phyloP scores from a whole-genome alignment of 2,888 invertebrate species.

The Odontocolon sp. region DNA sequence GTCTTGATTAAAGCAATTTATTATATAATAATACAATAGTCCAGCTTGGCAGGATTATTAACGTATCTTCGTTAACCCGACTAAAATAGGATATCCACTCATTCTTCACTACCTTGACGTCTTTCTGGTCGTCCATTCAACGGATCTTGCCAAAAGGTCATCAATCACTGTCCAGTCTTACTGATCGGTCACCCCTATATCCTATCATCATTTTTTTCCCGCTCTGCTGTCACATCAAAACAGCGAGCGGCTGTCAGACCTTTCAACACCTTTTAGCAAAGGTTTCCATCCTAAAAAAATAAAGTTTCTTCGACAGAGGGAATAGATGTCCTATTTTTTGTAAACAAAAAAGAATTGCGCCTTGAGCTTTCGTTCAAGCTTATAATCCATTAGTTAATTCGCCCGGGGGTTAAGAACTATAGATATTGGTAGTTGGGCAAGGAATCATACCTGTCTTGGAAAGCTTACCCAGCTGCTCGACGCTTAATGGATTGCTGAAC shows the following conservation, averaged over 20 bases:
- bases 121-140: neutral
- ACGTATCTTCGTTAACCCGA: too few relatives aligned
- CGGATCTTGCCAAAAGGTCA: neutral
- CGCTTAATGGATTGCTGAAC: slow-evolving; percentile 41
- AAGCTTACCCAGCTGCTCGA: neutral
- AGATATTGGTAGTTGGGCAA: slow-evolving; percentile 33
- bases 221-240: neutral
- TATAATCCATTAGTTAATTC: slow-evolving; percentile 31
- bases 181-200: slow-evolving; percentile 16
- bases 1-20: too few relatives aligned
- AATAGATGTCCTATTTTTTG: neutral
- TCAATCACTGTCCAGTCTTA: slow-evolving; percentile 15
- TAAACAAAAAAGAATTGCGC: neutral
- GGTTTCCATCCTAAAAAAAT: neutral
- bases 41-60: too few relatives aligned
- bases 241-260: slow-evolving; percentile 12
- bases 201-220: neutral
- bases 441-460: slow-evolving; percentile 30
- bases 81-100: neutral
- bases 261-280: slow-evolving; percentile 4
- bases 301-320: neutral
- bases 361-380: neutral
- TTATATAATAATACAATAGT: too few relatives aligned
- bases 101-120: neutral
- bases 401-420: neutral